These are phyloP conservation scores for Nasonia giraulti DNA, from an alignment of 1,140 invertebrate genomes.

Conservation along the genomic window DNA sequence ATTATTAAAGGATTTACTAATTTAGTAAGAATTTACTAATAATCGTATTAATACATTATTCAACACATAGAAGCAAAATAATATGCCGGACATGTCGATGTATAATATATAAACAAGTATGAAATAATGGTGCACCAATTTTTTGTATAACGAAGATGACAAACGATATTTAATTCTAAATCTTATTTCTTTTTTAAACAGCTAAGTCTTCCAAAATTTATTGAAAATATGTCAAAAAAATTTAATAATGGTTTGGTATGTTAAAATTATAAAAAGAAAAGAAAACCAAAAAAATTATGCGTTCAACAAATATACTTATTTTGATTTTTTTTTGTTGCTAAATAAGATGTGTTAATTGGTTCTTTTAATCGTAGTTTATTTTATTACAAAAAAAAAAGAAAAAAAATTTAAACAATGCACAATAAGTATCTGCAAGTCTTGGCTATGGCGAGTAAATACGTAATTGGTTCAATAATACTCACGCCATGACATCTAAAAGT, in stretches of 20 bases:
- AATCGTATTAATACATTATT: slow-evolving; percentile 5
- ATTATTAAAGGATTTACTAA: slow-evolving; percentile 1
- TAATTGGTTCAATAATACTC: slow-evolving; percentile 12
- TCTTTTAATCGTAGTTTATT: neutral
- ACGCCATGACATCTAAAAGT: slow-evolving; percentile 10
- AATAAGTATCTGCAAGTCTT: neutral
- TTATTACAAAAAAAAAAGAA: neutral
- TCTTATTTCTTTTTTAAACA: neutral
- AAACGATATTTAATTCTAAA: neutral
- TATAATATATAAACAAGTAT: neutral
- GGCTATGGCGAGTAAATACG: neutral
- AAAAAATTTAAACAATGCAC: neutral
- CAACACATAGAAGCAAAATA: slow-evolving; percentile 18
- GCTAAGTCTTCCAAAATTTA: neutral
- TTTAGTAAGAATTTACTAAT: slow-evolving; percentile 31
- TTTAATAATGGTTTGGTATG: neutral
- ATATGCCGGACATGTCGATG: neutral
- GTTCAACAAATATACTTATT: neutral
- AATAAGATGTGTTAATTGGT: slow-evolving; percentile 2
- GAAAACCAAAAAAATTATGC: neutral
- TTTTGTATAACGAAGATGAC: neutral
- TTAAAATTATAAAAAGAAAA: neutral
- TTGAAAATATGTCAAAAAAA: slow-evolving; percentile 13
- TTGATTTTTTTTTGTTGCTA: slow-evolving; percentile 9
- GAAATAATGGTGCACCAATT: neutral